phyloP scores from a whole-genome alignment of 2,113 vertebrate species.

The Melozone crissalis region DNA sequence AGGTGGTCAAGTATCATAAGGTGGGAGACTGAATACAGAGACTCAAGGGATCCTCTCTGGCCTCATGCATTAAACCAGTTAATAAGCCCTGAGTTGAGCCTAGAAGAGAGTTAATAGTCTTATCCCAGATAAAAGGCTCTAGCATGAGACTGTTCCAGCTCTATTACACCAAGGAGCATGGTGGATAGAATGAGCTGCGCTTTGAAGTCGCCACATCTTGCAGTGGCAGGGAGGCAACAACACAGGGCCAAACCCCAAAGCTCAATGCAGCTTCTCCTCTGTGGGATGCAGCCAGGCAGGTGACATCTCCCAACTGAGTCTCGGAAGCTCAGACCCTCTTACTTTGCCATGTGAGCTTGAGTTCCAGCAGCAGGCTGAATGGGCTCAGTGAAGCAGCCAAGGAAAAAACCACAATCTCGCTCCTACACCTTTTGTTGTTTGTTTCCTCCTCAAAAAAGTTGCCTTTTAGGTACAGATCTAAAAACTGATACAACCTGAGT shows the following conservation, averaged over 20 bases:
- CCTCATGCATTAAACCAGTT: neutral
- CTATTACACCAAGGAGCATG: neutral
- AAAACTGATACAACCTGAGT: neutral
- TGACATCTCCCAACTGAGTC: neutral
- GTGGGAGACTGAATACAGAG: neutral
- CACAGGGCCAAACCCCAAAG: neutral
- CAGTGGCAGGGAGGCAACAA: neutral
- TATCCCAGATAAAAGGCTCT: neutral
- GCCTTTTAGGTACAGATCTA: neutral
- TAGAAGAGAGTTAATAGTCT: neutral
- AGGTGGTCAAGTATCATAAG: neutral
- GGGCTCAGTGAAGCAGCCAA: neutral
- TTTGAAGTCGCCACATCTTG: neutral
- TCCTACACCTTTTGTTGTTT: neutral
- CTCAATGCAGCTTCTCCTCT: neutral
- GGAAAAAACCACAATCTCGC: neutral
- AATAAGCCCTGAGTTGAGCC: neutral
- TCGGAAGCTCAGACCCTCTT: neutral
- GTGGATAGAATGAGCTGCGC: neutral
- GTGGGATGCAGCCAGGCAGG: neutral
- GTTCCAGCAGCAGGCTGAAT: neutral
- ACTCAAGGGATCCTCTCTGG: neutral
- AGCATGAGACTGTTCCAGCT: neutral
- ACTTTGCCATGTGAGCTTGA: neutral
- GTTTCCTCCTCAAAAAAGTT: neutral